Conservation (phyloP, 2,888 invertebrate species). For the Ophion costatus region DNA sequence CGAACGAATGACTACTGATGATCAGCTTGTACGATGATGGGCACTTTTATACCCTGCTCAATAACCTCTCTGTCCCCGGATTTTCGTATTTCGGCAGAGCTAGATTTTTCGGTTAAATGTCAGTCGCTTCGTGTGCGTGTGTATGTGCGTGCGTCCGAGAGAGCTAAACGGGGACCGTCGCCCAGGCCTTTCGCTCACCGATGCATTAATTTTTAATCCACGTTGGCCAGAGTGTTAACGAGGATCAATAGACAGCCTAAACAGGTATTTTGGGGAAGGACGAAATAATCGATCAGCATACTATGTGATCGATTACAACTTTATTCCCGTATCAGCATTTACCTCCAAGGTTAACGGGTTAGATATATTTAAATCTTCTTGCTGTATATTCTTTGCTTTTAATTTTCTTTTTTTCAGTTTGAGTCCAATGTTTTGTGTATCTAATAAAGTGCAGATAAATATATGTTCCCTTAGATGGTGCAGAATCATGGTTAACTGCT, state of each 20-base stretch:
- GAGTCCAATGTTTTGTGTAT: background rate
- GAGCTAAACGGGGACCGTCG: background rate
- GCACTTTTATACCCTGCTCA: slow-evolving; percentile 61
- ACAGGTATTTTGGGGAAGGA: slow-evolving; percentile 5
- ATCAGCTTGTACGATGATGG: slow-evolving; percentile 3
- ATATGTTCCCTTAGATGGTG: background rate
- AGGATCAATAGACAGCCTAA: slow-evolving; percentile 1
- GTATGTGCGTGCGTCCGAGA: background rate
- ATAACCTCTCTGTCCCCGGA: background rate
- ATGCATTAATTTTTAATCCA: slow-evolving; percentile 5
- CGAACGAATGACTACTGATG: slow-evolving; percentile 59
- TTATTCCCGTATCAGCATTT: background rate
- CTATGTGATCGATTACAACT: background rate
- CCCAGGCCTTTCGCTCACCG: slow-evolving; percentile 10
- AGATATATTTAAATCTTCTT: background rate
- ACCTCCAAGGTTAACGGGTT: background rate
- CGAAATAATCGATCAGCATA: background rate
- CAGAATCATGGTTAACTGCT: background rate
- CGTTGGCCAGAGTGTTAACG: slow-evolving; percentile 3
- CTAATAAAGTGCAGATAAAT: background rate
- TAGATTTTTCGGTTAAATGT: slow-evolving; percentile 57
- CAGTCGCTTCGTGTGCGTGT: slow-evolving; percentile 8
- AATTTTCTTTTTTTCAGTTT: background rate
- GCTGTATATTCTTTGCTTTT: background rate
- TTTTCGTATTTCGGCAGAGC: slow-evolving; percentile 36